Evolutionary conservation across 2,113 vertebrate species (phyloP).

Genomic region (Danionella cerebrum): DNA sequence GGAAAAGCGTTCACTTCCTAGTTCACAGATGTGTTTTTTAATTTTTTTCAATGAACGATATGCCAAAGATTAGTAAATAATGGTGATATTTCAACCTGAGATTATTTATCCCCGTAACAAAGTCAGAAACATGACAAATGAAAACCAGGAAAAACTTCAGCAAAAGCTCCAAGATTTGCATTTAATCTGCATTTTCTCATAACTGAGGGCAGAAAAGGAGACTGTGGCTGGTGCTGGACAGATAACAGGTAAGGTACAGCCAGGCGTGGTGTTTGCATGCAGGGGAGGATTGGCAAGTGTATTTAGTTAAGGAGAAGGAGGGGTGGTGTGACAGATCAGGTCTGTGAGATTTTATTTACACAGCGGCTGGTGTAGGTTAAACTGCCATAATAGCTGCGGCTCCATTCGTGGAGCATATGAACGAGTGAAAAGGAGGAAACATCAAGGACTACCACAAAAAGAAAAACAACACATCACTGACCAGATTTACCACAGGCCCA

Average conservation of each 20-base stretch:
- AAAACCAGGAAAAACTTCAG: background rate
- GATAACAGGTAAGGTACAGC: constrained; percentile 14
- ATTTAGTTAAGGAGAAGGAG: constrained; percentile 5
- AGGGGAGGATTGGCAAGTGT: constrained; percentile 4
- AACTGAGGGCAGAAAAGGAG: background rate
- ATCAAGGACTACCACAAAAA: background rate
- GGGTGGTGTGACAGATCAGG: background rate
- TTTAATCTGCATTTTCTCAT: background rate
- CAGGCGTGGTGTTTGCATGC: background rate
- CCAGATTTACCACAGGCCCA: background rate
- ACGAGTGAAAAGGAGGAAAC: background rate
- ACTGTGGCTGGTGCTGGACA: background rate
- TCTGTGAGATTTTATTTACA: constrained; percentile 3
- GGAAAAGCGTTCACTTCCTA: too few species aligned
- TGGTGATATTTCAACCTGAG: background rate
- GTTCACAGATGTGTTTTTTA: too few species aligned
- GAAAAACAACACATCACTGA: background rate
- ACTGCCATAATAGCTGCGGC: background rate
- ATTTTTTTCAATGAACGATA: too few species aligned
- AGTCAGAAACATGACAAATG: background rate
- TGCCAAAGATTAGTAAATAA: background rate
- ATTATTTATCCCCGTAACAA: background rate
- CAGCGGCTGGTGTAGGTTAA: constrained; percentile 14
- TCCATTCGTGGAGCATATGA: background rate
- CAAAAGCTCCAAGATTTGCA: background rate